Evolutionary conservation across 2,113 vertebrate genomes (phyloP).

Genomic region (Anoura caudifer): DNA sequence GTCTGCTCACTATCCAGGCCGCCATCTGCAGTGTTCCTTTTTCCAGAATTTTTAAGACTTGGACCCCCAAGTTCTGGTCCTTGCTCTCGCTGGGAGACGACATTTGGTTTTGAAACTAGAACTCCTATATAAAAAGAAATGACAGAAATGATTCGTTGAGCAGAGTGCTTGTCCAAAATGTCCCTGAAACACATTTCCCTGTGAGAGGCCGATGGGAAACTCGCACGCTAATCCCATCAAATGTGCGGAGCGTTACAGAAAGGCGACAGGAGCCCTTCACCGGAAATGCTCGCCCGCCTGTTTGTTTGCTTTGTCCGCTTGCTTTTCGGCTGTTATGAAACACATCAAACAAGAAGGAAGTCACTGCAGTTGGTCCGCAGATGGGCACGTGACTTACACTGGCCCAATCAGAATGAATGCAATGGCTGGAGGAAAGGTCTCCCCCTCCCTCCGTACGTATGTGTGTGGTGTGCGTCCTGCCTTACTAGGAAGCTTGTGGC

Average conservation of each 20-base stretch:
- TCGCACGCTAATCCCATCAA: not conserved
- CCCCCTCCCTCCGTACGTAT: not conserved
- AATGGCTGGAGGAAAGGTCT: not conserved
- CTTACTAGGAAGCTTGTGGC: not conserved
- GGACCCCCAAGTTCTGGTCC: slow-evolving; percentile 36
- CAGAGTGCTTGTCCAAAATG: not conserved
- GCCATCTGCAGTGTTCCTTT: not conserved
- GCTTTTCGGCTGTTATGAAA: not conserved
- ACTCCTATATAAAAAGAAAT: slow-evolving; percentile 36
- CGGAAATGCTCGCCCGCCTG: not conserved
- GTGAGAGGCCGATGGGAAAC: not conserved
- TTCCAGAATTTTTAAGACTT: not conserved
- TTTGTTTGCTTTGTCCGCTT: not conserved
- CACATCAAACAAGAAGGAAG: not conserved
- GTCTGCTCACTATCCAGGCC: slow-evolving; percentile 25
- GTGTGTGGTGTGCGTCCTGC: not conserved
- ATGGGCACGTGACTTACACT: not conserved
- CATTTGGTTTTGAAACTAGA: slow-evolving; percentile 47
- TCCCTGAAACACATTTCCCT: not conserved
- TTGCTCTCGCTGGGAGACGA: slow-evolving; percentile 29
- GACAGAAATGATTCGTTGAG: not conserved
- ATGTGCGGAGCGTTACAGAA: not conserved
- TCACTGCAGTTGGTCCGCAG: not conserved
- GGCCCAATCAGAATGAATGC: not conserved
- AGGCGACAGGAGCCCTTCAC: not conserved